Evolutionary conservation across 2,113 vertebrate species (phyloP), one percentile per base, ranked within the genome.

Genomic region (Parotia lawesii): DNA sequence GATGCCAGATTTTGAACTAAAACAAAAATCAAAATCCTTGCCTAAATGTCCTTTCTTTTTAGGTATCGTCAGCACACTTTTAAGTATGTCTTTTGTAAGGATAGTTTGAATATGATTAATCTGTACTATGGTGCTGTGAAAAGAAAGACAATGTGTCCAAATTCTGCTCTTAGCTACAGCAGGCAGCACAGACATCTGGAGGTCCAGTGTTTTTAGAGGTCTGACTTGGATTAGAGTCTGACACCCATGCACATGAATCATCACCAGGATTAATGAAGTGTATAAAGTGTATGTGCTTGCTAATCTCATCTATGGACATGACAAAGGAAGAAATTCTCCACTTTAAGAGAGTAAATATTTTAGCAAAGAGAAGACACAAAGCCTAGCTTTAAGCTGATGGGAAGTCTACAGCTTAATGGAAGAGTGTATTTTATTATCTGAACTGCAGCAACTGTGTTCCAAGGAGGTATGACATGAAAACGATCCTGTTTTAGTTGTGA

Each of bases 301-400:
- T 97, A 94, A 94, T 76, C 79, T 95, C 79, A n/a, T 54, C 88
- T 93, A 73, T 76, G 84, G 81, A 65, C 77, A 89, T 5, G 47
- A 94, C 90, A 96, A 95, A 96, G 82, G 91, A 97, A 95, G 94
- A 96, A 95, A 97, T 94, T 89, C 81, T 93, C 95, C 72, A 83
- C 90, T 97, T 95, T 93, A 71, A 94, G 60, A 47, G 57, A 92
- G 75, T 67, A 92, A 90, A 83, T 60, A 81, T 83, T 89, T 94
- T 88, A 94, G 71, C 87, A 73, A 96, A 93, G 89, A 93, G 93
- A 84, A 78, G 56, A 71, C 48, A 94, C 71, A 94, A 96, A 85
- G 45, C 57, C 64, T 85, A 83, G 64, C 47, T 57, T 47, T 62
- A 64, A 87, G 71, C 22, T 85, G 67, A 64, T 67, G 50, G 11